These are phyloP conservation scores for Xiphorhynchus erythropygius DNA, from an alignment of 2,797 vertebrate genomes.

Conservation along the genomic window DNA sequence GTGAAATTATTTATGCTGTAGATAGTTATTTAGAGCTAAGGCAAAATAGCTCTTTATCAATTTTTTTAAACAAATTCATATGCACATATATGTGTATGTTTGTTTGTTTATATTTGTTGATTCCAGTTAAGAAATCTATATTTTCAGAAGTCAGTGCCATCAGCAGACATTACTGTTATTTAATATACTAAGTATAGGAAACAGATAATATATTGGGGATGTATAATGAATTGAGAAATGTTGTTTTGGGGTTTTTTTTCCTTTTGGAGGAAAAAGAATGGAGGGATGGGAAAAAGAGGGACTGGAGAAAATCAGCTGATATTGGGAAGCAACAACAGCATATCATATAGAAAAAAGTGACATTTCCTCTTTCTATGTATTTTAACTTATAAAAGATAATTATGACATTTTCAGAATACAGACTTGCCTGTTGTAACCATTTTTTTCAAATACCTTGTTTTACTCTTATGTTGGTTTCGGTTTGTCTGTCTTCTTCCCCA, in stretches of 20 bases:
- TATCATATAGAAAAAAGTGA: background rate
- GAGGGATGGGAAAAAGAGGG: background rate
- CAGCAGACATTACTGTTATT: background rate
- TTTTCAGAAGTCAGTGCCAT: background rate
- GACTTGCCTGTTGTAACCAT: background rate
- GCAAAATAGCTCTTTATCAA: background rate
- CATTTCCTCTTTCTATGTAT: background rate
- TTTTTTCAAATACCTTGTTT: background rate
- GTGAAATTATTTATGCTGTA: background rate
- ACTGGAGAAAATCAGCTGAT: background rate
- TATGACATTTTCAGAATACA: background rate
- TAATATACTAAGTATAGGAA: background rate
- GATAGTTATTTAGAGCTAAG: background rate
- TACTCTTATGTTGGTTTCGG: background rate
- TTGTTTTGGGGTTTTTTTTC: background rate
- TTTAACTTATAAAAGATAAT: background rate
- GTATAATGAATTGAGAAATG: background rate
- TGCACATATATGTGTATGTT: rapidly evolving
- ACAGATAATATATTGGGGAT: background rate
- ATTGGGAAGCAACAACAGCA: background rate
- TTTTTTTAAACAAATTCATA: background rate
- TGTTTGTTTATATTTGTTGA: background rate
- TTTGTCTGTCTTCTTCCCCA: background rate
- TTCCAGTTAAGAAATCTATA: background rate
- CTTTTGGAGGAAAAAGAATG: background rate